Evolutionary conservation across 2,113 vertebrate species (phyloP).

Genomic region (Sporophila hypoxantha): DNA sequence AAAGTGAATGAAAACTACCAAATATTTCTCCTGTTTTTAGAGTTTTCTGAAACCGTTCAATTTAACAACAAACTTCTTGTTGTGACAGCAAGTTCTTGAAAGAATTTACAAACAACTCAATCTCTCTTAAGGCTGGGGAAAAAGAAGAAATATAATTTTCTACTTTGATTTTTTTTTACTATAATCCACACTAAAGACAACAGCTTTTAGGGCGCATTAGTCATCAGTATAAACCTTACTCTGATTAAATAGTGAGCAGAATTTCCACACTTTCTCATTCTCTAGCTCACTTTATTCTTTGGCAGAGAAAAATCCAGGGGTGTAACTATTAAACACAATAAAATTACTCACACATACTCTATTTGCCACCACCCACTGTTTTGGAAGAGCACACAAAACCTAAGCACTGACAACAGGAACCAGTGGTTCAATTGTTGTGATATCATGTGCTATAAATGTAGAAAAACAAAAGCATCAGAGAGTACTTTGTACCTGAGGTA

Average conservation of each 20-base stretch:
- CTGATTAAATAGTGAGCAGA: neutral
- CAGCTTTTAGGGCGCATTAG: neutral
- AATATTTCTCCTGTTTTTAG: neutral
- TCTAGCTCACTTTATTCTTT: neutral
- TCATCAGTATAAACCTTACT: neutral
- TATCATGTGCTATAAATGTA: neutral
- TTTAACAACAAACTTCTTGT: neutral
- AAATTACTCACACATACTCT: neutral
- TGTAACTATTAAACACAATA: neutral
- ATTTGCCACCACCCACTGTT: neutral
- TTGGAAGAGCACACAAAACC: neutral
- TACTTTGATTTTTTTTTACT: neutral
- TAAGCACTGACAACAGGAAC: neutral
- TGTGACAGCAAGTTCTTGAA: neutral
- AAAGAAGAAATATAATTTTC: neutral
- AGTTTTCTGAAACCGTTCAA: neutral
- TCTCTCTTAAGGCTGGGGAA: neutral
- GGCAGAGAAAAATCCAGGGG: neutral
- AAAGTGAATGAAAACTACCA: neutral
- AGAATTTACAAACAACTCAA: neutral
- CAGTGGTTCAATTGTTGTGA: neutral
- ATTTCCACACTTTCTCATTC: neutral
- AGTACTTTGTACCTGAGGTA: neutral
- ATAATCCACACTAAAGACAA: neutral
- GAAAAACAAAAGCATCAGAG: neutral